phyloP scores from a whole-genome alignment of 1,140 invertebrate species.

The Aplysia californica region DNA sequence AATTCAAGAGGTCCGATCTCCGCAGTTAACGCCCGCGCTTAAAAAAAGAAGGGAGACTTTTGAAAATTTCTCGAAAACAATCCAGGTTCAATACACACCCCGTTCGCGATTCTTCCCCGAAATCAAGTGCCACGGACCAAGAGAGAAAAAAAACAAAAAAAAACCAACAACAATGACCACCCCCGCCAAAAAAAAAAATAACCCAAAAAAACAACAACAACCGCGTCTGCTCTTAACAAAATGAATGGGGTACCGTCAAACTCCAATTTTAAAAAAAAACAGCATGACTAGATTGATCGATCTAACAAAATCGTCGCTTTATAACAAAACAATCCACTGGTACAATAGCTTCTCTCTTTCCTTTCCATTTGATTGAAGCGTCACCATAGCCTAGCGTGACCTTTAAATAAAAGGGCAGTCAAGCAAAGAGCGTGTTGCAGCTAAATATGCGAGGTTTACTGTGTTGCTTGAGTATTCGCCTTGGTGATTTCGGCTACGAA shows the following conservation, averaged over 20 bases:
- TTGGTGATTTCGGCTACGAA: too few relatives aligned
- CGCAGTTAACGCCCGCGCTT: too few relatives aligned
- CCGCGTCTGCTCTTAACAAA: not conserved
- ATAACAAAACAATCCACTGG: not conserved
- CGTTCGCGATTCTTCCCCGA: not conserved
- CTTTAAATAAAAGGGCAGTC: not conserved
- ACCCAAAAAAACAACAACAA: slow-evolving; percentile 48
- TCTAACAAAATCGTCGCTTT: not conserved
- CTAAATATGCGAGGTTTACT: not conserved
- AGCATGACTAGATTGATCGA: not conserved
- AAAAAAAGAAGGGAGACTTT: too few relatives aligned
- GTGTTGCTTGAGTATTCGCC: not conserved
- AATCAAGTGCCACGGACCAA: slow-evolving; percentile 10
- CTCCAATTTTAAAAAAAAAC: not conserved
- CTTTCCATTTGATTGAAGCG: not conserved
- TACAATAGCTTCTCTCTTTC: not conserved
- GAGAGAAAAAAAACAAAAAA: slow-evolving; percentile 58
- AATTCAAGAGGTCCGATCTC: too few relatives aligned
- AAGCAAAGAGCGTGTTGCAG: too few relatives aligned
- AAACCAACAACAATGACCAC: slow-evolving; percentile 57
- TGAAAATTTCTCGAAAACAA: too few relatives aligned
- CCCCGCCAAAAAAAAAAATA: slow-evolving; percentile 51
- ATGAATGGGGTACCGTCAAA: not conserved
- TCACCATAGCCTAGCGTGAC: not conserved
- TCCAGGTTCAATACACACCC: not conserved